Percentiles rank a stretch among this genome's conserved stretches.
These are phyloP conservation scores for Brachyptera putata DNA, from an alignment of 2,888 invertebrate species.

Conservation along the genomic window DNA sequence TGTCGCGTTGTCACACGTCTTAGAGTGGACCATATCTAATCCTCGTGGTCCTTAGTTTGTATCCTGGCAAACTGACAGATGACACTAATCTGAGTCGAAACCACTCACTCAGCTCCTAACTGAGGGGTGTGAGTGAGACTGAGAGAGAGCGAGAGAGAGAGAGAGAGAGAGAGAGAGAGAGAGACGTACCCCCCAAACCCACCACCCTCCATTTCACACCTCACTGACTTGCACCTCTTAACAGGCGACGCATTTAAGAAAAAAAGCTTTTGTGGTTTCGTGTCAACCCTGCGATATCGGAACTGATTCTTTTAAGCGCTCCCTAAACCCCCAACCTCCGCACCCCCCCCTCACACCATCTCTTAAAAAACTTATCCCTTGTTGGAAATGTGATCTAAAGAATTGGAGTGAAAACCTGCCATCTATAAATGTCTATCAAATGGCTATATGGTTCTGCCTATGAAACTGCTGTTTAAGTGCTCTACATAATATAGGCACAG, in stretches of 20 bases:
- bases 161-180: no score
- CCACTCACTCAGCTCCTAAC: neutral
- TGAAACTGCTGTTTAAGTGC: slow-evolving; percentile 18
- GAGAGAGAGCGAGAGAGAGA: no score
- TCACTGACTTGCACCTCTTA: slow-evolving; percentile 16
- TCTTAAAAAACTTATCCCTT: neutral
- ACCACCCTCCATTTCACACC: slow-evolving; percentile 21
- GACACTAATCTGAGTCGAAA: slow-evolving; percentile 1
- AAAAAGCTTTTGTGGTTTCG: slow-evolving; percentile 20
- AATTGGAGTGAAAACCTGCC: slow-evolving; percentile 16
- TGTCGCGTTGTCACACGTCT: no score
- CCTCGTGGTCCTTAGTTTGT: slow-evolving; percentile 9
- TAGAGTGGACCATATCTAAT: no score
- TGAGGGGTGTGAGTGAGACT: no score
- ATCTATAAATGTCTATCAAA: slow-evolving; percentile 16
- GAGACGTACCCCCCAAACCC: slow-evolving; percentile 6
- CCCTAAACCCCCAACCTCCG: neutral
- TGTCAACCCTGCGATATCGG: slow-evolving; percentile 9
- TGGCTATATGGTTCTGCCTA: neutral
- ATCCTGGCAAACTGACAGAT: slow-evolving; percentile 1
- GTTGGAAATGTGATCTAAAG: slow-evolving; percentile 9
- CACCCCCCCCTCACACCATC: neutral
- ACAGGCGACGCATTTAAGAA: slow-evolving; percentile 7
- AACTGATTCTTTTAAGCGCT: slow-evolving; percentile 18
- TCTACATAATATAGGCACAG: neutral